Percentiles rank a stretch among this genome's conserved stretches.
phyloP scores from a whole-genome alignment of 2,797 vertebrate genomes.

The Eospalax fontanierii region DNA sequence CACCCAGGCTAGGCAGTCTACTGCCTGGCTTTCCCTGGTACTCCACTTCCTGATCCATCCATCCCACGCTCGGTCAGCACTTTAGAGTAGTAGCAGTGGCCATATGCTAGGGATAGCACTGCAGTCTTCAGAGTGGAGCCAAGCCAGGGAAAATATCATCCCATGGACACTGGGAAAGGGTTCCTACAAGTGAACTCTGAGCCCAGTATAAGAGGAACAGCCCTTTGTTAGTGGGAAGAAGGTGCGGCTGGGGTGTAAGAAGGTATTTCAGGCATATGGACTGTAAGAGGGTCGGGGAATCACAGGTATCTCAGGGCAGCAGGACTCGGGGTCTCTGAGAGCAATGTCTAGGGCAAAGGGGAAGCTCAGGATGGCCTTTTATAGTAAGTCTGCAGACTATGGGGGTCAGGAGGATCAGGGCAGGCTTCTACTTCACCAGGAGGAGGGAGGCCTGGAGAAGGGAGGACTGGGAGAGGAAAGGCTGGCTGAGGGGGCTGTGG shows the following conservation, averaged over 20 bases:
- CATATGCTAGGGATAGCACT: too few species aligned
- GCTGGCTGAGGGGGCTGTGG: background rate
- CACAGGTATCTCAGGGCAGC: background rate
- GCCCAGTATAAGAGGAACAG: background rate
- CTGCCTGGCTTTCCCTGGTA: background rate
- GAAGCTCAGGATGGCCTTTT: too few species aligned
- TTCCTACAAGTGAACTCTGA: background rate
- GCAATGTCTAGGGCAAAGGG: too few species aligned
- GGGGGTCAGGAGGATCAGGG: background rate
- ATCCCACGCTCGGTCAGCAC: too few species aligned
- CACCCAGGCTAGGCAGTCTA: background rate
- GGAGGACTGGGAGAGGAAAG: background rate
- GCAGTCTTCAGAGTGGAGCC: background rate
- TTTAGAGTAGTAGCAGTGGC: background rate
- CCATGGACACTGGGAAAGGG: background rate
- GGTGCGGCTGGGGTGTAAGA: background rate
- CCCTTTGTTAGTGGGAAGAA: background rate
- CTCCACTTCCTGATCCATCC: background rate
- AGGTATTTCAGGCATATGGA: background rate
- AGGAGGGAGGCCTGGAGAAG: background rate
- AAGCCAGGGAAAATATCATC: background rate
- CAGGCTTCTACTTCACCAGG: background rate
- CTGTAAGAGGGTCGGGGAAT: background rate
- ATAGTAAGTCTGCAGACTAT: background rate
- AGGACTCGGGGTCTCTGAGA: background rate